Conservation (phyloP, 2,113 vertebrate genomes). For the Sphyrna mokarran region DNA sequence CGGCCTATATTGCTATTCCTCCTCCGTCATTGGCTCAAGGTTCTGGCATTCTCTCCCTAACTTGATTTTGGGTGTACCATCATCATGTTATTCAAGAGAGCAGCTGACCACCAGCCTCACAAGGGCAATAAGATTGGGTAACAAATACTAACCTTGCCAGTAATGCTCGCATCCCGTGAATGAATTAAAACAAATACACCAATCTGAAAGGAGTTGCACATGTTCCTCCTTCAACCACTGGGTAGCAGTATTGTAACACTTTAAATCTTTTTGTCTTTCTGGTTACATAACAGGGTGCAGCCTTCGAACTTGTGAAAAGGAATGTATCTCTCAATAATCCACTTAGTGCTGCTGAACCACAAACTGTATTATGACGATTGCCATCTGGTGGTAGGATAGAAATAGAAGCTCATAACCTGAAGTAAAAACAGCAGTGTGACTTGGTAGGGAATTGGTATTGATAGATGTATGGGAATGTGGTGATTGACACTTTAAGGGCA, state of each 20-base stretch:
- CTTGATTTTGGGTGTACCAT: not conserved
- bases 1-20: not conserved
- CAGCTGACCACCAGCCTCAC: not conserved
- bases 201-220: not conserved
- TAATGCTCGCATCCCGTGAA: not conserved
- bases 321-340: not conserved
- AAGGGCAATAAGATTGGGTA: not conserved
- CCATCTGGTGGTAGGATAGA: slow-evolving; percentile 23
- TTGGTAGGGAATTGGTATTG: not conserved
- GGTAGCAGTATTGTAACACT: not conserved
- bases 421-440: not conserved
- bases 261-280: not conserved
- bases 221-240: not conserved
- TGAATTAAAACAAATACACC: not conserved
- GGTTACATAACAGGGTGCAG: not conserved
- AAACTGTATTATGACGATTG: not conserved
- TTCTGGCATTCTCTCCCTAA: not conserved
- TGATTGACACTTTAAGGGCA: too few species aligned
- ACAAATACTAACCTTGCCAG: not conserved
- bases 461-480: not conserved
- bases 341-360: not conserved
- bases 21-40: not conserved
- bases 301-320: not conserved
- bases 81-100: not conserved
- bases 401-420: not conserved